Evolutionary conservation across 2,113 vertebrate genomes (phyloP).

Genomic region (Ameiurus melas): DNA sequence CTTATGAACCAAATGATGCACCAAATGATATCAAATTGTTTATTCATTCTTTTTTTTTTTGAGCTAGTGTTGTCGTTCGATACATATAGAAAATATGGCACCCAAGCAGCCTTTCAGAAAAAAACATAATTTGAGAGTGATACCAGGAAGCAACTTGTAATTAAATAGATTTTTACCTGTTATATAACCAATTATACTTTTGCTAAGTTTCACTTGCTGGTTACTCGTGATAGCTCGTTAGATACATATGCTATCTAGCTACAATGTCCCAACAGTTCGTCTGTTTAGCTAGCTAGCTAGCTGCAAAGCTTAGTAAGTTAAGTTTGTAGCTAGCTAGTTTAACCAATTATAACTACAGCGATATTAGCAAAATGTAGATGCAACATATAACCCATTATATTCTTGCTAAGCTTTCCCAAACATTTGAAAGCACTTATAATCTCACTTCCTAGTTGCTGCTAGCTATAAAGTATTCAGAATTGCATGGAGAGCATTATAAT

Average conservation of each 20-base stretch:
- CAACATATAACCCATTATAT: neutral
- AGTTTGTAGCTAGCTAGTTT: neutral
- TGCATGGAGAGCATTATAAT: neutral
- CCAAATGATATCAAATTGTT: neutral
- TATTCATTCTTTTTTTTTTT: neutral
- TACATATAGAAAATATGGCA: neutral
- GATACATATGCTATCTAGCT: neutral
- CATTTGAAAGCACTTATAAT: neutral
- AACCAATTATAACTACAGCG: neutral
- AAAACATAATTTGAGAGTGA: neutral
- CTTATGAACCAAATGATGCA: neutral
- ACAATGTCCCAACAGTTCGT: neutral
- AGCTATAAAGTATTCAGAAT: neutral
- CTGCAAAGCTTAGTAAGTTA: neutral
- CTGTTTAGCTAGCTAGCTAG: neutral
- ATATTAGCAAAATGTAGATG: neutral
- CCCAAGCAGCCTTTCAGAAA: neutral
- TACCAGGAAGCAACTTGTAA: neutral
- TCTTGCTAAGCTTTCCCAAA: neutral
- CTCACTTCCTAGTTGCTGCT: neutral
- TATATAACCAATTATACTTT: neutral
- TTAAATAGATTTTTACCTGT: neutral
- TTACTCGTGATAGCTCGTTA: neutral
- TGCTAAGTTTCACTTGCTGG: neutral
- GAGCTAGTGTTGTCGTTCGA: neutral